These are phyloP conservation scores for Cordilura impudica DNA, from an alignment of 2,888 invertebrate genomes.

Conservation along the genomic window DNA sequence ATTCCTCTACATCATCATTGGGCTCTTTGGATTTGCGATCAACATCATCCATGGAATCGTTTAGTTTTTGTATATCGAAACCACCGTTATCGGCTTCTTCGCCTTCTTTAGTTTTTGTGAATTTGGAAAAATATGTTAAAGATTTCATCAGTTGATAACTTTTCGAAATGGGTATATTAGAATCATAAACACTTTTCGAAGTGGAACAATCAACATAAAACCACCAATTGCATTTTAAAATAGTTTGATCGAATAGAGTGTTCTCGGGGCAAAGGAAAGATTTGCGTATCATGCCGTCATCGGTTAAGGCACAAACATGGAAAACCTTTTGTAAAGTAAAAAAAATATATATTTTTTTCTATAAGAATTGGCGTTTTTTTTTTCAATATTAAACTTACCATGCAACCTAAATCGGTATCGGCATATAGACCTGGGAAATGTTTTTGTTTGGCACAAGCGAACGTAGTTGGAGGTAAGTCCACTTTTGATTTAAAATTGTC, in stretches of 20 bases:
- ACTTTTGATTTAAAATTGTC: conserved; percentile 92
- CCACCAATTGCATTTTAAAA: conserved; percentile 96
- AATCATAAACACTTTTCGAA: conserved; percentile 89
- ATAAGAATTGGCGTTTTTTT: not conserved
- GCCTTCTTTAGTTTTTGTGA: conserved; percentile 81
- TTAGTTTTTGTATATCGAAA: conserved; percentile 70
- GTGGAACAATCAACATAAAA: conserved; percentile 94
- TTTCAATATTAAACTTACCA: conserved; percentile 81
- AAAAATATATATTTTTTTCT: not conserved
- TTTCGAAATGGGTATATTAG: conserved; percentile 93
- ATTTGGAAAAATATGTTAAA: conserved; percentile 91
- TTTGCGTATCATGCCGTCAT: conserved; percentile 93
- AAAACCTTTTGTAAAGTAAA: conserved; percentile 84
- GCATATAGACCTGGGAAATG: conserved; percentile 94
- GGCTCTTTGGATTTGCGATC: conserved; percentile 81
- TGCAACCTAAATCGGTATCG: conserved; percentile 92
- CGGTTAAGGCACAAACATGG: conserved; percentile 93
- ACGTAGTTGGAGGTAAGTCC: conserved; percentile 89
- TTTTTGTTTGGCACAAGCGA: conserved; percentile 92
- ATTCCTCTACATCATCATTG: conserved; percentile 79
- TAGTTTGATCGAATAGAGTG: conserved; percentile 93
- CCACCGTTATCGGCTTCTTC: conserved; percentile 67
- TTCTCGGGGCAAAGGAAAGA: conserved; percentile 94
- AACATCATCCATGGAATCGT: conserved; percentile 72
- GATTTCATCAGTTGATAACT: conserved; percentile 95